phyloP scores from a whole-genome alignment of 2,888 invertebrate species.

The Orchesella flavescens region DNA sequence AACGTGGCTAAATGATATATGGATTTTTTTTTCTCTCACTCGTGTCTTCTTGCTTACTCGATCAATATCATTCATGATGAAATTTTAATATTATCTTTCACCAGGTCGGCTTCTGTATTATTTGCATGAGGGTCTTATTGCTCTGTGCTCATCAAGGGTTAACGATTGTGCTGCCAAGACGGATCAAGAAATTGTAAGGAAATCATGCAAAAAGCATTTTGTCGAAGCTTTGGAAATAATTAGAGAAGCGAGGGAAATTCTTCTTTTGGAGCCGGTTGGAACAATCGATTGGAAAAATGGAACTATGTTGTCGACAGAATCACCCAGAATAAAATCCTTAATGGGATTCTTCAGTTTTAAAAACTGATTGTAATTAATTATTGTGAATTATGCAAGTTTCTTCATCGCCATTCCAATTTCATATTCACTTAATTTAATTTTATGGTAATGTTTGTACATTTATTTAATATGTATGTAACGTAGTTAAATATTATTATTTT shows the following conservation, averaged over 20 bases:
- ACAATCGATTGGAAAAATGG: constrained; percentile 61
- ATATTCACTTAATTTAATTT: too few relatives aligned
- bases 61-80: constrained; percentile 13
- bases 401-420: neutral
- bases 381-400: neutral
- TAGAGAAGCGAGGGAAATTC: constrained; percentile 60
- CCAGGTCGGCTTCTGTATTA: constrained; percentile 61
- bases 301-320: constrained; percentile 51
- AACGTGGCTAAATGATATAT: neutral
- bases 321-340: constrained; percentile 61
- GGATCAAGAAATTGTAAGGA: constrained; percentile 61
- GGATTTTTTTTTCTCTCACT: neutral
- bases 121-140: constrained; percentile 59
- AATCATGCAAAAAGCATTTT: constrained; percentile 65
- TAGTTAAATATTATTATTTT: too few relatives aligned
- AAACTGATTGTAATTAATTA: neutral
- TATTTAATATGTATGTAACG: too few relatives aligned
- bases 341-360: constrained; percentile 66
- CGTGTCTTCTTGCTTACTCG: neutral
- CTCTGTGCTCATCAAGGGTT: constrained; percentile 51
- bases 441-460: too few relatives aligned
- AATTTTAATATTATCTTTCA: constrained; percentile 29
- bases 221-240: constrained; percentile 63
- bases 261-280: constrained; percentile 54
- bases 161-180: constrained; percentile 62